Evolutionary conservation across 1,140 invertebrate species (phyloP).

Genomic region (Pseudobourletiella spinata): DNA sequence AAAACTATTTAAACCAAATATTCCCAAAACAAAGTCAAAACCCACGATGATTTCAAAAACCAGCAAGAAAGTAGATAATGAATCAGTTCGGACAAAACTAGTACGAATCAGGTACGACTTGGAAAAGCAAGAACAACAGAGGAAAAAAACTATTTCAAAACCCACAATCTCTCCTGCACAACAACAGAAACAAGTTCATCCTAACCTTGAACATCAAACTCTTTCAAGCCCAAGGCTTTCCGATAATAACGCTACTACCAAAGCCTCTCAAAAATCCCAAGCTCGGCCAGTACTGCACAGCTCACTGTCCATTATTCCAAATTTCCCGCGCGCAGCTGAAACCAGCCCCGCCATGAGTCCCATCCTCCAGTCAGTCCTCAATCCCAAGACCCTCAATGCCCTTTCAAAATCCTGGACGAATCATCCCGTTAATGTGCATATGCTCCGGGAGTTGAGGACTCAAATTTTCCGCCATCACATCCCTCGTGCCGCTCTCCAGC

Average conservation of each 20-base stretch:
- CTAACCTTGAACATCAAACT: background rate
- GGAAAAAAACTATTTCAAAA: too few species aligned
- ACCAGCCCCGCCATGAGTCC: background rate
- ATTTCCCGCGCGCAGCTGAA: background rate
- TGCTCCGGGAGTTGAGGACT: background rate
- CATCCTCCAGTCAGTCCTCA: background rate
- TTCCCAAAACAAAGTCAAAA: too few species aligned
- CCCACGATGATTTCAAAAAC: too few species aligned
- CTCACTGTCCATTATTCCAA: too few species aligned
- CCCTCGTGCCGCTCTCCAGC: background rate
- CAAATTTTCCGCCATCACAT: slow-evolving; percentile 2
- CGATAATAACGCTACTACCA: background rate
- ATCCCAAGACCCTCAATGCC: background rate
- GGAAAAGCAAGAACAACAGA: too few species aligned
- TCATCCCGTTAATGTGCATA: background rate
- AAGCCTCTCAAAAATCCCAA: background rate
- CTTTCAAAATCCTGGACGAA: background rate
- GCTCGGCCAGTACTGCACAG: background rate
- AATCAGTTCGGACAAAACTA: too few species aligned
- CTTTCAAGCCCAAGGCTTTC: background rate
- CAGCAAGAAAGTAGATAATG: too few species aligned
- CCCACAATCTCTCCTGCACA: background rate
- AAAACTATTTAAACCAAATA: too few species aligned
- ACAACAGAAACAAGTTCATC: background rate
- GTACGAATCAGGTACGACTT: too few species aligned